Evolutionary conservation across 1,140 invertebrate genomes (phyloP).

Genomic region (Brachionus plicatilis): DNA sequence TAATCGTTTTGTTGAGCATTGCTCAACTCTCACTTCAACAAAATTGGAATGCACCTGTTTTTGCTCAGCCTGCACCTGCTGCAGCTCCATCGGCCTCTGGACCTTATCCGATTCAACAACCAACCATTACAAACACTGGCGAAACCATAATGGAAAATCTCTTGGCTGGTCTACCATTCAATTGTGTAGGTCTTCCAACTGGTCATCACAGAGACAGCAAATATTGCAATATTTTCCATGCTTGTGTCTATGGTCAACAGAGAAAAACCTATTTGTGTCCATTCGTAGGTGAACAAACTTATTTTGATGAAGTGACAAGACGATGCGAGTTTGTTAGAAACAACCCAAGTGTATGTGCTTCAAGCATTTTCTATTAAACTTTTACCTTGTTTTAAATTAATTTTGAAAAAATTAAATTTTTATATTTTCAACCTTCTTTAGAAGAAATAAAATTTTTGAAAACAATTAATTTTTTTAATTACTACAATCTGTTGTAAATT

Average conservation of each 20-base stretch:
- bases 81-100: neutral
- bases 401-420: no score
- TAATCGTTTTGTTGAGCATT: neutral
- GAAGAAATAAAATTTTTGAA: no score
- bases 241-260: conserved; percentile 15
- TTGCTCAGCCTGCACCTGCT: neutral
- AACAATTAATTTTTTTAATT: no score
- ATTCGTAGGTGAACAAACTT: conserved; percentile 9
- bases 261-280: neutral
- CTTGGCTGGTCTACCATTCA: conserved; percentile 18
- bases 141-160: conserved; percentile 9
- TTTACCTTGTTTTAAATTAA: neutral
- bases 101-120: neutral
- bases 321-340: neutral
- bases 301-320: conserved; percentile 37
- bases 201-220: conserved; percentile 13
- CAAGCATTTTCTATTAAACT: neutral
- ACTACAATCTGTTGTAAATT: no score
- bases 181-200: neutral
- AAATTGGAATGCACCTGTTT: neutral
- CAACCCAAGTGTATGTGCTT: neutral
- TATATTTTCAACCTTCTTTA: no score
- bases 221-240: conserved; percentile 30
- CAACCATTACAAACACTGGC: conserved; percentile 15
- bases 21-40: neutral